Evolutionary conservation across 2,888 invertebrate genomes (phyloP), one percentile per base, ranked within the genome.

Genomic region (Thymelicus lineola): DNA sequence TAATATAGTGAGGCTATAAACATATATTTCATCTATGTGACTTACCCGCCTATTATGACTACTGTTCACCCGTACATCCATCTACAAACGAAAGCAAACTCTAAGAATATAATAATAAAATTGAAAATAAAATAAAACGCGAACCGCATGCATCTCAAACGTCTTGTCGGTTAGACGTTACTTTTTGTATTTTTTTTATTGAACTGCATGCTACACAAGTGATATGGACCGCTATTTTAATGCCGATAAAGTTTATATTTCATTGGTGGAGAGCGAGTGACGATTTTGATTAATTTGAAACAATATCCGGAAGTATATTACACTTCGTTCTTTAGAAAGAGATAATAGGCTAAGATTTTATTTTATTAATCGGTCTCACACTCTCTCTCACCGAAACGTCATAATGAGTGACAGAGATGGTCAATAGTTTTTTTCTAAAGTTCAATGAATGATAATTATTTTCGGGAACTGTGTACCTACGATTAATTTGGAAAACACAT

Each of bases 31-130:
- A 70, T 70, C 64, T 66, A 75, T 72, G 75, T 78, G 79, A 94
- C 94, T 94, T 87, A 94, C 94, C 94, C 94, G 92, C 91, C 94
- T 94, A 93, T 86, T 92, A 89, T 93, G 94, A 91, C 89, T 94
- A 94, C 86, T 94, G 93, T 90, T 94, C 91, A 91, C 90, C 89
- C 94, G 91, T 82, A 88, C 93, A 93, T 94, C 94, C 93, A 94
- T 94, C 94, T 94, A 94, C 91, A 93, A 94, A 94, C 86, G 89
- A 94, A 91, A 93, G 88, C 87, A 92, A 89, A 90, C 85, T 86
- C 90, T 91, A 90, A 89, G 81, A 86, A 86, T 84, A 82, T 82
- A 84, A 80, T 81, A 82, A 72, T 79, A 76, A 78, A 70, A 45
- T 65, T 61, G 46, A 79, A 79, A 78, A 79, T 77, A 79, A 79